Base-by-base conservation (phyloP, 2,113 vertebrate genomes). In the Marmota monax region DNA sequence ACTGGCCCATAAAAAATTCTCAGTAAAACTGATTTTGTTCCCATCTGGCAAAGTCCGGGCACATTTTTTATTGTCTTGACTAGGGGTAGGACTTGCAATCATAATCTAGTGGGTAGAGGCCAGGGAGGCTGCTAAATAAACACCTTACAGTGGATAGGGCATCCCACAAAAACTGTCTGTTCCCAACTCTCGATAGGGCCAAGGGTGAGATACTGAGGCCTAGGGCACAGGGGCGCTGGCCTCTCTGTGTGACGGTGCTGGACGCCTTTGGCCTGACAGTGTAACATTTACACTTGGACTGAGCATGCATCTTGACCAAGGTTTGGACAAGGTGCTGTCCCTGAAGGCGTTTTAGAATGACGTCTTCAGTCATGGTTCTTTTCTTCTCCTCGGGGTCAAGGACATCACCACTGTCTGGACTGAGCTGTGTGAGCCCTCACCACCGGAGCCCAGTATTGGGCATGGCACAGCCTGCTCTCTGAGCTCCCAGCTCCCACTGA, bases 261-360 rank as follows among this genome's bases (percentile, higher is more conserved):
- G 51, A 63, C 22, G 17, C 37, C 37, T 37, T 51, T 9, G 11
- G 32, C 8, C n/a, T 16, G 4, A 42, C 32, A 69, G 8, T 20
- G 39, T 34, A 7, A 13, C 4, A 6, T 14, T 39, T 23, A 8
- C 42, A 27, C 42, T 53, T 7, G 6, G 58, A 27, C 42, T 27
- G 16, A 56, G 42, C 1, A 0, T 10, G 22, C 7, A 22, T 1
- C 2, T 9, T 2, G 20, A 1, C 32, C 16, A 14, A 56, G 74
- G 1, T 34, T 45, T 65, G 67, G 27, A 27, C n/a, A 7, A 2
- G 1, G 34, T 2, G 42, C n/a, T n/a, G 51, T 7, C 14, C 58
- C 7, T 25, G 6, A 9, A 17, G 13, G 9, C 3, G 0, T 56
- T 67, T 67, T 78, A 27, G n/a, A 16, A 8, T 34, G 8, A 39